phyloP scores from a whole-genome alignment of 1,140 invertebrate species.

The Nautilus pompilius region DNA sequence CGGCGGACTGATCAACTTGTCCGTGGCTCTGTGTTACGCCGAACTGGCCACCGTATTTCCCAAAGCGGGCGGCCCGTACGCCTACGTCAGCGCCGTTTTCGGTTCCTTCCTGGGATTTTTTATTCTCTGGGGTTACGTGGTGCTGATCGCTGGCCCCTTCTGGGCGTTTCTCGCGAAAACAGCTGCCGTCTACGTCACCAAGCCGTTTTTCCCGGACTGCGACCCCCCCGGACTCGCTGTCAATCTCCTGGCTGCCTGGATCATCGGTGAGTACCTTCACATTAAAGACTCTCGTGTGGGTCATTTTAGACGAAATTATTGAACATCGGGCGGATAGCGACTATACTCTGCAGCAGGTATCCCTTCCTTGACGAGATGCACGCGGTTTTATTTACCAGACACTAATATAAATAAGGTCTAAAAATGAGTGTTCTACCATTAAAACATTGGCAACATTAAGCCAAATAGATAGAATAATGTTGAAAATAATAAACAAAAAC shows the following conservation, averaged over 20 bases:
- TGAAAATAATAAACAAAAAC: too few species aligned
- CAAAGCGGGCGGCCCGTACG: constrained; percentile 94
- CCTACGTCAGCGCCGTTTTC: constrained; percentile 87
- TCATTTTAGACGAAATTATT: too few species aligned
- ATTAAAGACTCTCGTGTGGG: too few species aligned
- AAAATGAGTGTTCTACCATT: too few species aligned
- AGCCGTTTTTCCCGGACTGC: constrained; percentile 21
- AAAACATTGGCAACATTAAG: too few species aligned
- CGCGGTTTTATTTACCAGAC: too few species aligned
- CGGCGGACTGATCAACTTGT: constrained; percentile 23
- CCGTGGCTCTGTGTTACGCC: constrained; percentile 81
- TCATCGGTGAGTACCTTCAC: constrained; percentile 30
- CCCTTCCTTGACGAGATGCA: too few species aligned
- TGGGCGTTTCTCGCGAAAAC: constrained; percentile 28
- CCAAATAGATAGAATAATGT: too few species aligned
- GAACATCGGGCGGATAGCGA: too few species aligned
- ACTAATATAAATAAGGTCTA: too few species aligned
- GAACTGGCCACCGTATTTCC: constrained; percentile 90
- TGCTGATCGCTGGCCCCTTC: constrained; percentile 69
- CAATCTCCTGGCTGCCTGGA: constrained; percentile 25
- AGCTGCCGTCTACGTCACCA: constrained; percentile 25
- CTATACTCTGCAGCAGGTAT: too few species aligned
- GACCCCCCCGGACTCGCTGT: constrained; percentile 18
- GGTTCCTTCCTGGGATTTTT: constrained; percentile 82
- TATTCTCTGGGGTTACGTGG: constrained; percentile 78